Base-by-base conservation (phyloP, 1,140 invertebrate species). In the Zaprionus kolodkinae region DNA sequence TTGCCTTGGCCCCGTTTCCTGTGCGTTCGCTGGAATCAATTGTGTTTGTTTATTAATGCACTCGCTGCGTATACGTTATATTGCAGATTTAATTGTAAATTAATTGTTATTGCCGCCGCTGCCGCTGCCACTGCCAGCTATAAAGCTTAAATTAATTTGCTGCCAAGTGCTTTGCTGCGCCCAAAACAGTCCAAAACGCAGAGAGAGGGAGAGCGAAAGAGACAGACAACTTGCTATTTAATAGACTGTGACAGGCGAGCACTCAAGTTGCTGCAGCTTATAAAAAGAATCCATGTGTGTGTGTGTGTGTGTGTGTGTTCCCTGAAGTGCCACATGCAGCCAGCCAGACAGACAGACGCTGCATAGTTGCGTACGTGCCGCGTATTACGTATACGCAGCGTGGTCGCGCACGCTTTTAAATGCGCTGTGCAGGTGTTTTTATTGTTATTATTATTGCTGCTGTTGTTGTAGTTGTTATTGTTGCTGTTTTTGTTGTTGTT, bases 181-280 rank as follows among this genome's bases (percentile, higher is more conserved):
- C 63, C 64, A 54, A 54, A 57, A 25, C 36, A 45, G n/a, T 45
- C 38, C 35, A 15, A 54, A 35, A 36, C 55, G 4, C 21, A 2
- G 0, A 17, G 10, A 10, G 45, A 10, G 9, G 11, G 17, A 48
- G 10, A 38, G 36, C 1, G 21, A 40, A 3, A 35, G 11, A 12
- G 9, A 11, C 17, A 50, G 45, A 40, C 60, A 52, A 56, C 27
- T 45, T 13, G 40, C 30, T 35, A 25, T 75, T 75, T 75, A 70
- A 75, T 75, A 70, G 67, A 75, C 66, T 69, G 57, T 63, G 57
- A 43, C 70, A 67, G 45, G 36, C 40, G 35, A 60, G 71, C 71
- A 60, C 71, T 72, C 63, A 67, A 67, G 35, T 66, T 60, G 45
- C 63, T 12, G 36, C 55, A 56, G 50, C 70, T 69, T 56, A 68